Conservation (phyloP, 2,888 invertebrate species). For the Euplagia quadripunctaria region DNA sequence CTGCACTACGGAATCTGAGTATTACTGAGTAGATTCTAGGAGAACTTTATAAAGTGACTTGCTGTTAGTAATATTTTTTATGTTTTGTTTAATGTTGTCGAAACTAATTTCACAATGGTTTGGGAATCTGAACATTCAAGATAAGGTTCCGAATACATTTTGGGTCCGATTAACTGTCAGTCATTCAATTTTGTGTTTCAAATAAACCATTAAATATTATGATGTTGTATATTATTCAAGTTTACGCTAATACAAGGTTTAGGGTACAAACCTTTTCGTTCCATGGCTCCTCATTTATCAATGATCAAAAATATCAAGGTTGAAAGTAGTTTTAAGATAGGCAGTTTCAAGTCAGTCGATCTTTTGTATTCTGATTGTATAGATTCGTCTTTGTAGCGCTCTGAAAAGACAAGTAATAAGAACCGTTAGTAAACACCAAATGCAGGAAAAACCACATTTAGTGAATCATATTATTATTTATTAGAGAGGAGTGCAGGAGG, state of each 20-base stretch:
- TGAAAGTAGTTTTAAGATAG: too few relatives aligned
- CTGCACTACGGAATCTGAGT: conserved; percentile 81
- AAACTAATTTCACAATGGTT: conserved; percentile 83
- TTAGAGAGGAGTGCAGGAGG: too few relatives aligned
- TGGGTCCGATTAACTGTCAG: conserved; percentile 82
- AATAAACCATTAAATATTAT: conserved; percentile 82
- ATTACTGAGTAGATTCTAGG: conserved; percentile 83
- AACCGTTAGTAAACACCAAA: too few relatives aligned
- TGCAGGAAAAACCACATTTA: too few relatives aligned
- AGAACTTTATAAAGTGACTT: conserved; percentile 77
- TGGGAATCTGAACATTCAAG: conserved; percentile 73
- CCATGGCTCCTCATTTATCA: too few relatives aligned
- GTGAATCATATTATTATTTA: too few relatives aligned
- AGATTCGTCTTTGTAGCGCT: too few relatives aligned
- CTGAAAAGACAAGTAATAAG: too few relatives aligned
- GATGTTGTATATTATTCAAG: conserved; percentile 7
- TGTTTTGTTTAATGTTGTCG: conserved; percentile 85
- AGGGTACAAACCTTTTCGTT: too few relatives aligned
- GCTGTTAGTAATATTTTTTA: conserved; percentile 84
- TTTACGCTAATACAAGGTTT: neutral
- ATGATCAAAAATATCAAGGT: too few relatives aligned
- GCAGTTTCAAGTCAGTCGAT: too few relatives aligned
- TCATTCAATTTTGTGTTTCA: conserved; percentile 86
- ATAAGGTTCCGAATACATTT: conserved; percentile 76
- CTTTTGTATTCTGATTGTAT: too few relatives aligned